Evolutionary conservation across 2,113 vertebrate species (phyloP).

Genomic region (Entelurus aequoreus): DNA sequence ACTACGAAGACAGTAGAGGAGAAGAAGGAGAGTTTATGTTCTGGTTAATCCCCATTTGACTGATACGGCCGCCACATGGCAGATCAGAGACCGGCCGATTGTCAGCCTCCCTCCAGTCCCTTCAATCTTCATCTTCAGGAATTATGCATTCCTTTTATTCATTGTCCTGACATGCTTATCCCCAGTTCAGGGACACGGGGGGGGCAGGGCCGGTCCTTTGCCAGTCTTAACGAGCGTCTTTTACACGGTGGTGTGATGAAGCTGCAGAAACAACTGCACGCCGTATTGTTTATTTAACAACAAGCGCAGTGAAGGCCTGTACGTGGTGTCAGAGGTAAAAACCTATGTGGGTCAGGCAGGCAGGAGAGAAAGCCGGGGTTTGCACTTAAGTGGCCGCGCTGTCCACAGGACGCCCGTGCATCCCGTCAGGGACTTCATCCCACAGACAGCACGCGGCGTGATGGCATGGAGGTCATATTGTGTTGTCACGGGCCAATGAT

Average conservation of each 20-base stretch:
- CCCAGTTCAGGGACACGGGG: conserved; percentile 40
- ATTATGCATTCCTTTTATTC: conserved; percentile 44
- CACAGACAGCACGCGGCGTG: conserved; percentile 50
- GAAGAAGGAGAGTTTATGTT: conserved; percentile 22
- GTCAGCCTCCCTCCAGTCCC: conserved; percentile 21
- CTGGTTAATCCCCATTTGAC: conserved; percentile 63
- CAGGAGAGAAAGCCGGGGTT: conserved; percentile 34
- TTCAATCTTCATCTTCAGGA: conserved; percentile 42
- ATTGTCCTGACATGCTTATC: conserved; percentile 46
- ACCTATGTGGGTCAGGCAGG: conserved; percentile 42
- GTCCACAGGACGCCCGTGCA: conserved; percentile 43
- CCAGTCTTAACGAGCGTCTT: conserved; percentile 34
- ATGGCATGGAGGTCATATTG: conserved; percentile 63
- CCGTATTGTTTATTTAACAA: conserved; percentile 59
- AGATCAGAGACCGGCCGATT: conserved; percentile 51
- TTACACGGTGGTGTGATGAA: conserved; percentile 42
- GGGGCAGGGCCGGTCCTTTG: conserved; percentile 36
- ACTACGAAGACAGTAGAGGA: conserved; percentile 16
- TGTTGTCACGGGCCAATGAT: conserved; percentile 75
- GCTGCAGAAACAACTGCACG: conserved; percentile 37
- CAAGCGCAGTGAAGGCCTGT: conserved; percentile 67
- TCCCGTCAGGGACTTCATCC: conserved; percentile 52
- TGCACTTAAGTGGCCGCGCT: conserved; percentile 44
- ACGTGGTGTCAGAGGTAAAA: conserved; percentile 26
- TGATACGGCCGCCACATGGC: conserved; percentile 59